Percentiles rank a stretch among this genome's conserved stretches.
phyloP scores from a whole-genome alignment of 1,140 invertebrate genomes.

The Spodoptera frugiperda region DNA sequence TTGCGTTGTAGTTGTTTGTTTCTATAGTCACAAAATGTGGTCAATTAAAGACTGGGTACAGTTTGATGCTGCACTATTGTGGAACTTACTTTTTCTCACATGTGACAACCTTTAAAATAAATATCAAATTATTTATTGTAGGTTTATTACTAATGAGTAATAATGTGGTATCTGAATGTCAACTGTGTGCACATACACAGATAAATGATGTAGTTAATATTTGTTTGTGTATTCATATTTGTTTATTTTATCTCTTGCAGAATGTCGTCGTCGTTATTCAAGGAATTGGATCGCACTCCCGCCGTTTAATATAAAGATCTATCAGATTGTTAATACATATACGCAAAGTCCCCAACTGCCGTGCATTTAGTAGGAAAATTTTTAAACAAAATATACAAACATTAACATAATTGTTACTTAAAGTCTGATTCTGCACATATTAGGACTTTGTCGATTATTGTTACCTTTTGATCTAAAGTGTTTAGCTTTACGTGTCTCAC shows the following conservation, averaged over 20 bases:
- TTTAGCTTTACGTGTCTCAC: constrained; percentile 29
- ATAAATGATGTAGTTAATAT: not conserved
- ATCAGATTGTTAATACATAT: not conserved
- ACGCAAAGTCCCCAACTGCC: constrained; percentile 33
- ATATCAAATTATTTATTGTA: too few species aligned
- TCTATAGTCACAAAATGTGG: too few species aligned
- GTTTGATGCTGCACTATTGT: too few species aligned
- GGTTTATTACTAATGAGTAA: too few species aligned
- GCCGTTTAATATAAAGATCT: constrained; percentile 65
- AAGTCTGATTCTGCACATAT: constrained; percentile 35
- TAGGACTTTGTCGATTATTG: constrained; percentile 12
- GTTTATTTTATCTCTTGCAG: constrained; percentile 62
- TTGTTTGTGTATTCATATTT: not conserved
- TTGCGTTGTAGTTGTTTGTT: too few species aligned
- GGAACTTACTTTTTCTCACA: too few species aligned
- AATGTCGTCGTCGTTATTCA: constrained; percentile 79
- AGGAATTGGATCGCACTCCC: constrained; percentile 75
- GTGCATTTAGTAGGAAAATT: constrained; percentile 18
- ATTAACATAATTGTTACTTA: constrained; percentile 28
- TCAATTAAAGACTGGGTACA: too few species aligned
- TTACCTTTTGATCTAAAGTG: constrained; percentile 28
- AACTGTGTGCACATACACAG: not conserved
- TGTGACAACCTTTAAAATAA: too few species aligned
- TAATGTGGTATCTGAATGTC: not conserved
- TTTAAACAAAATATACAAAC: constrained; percentile 17